Evolutionary conservation across 1,140 invertebrate genomes (phyloP).

Genomic region (Drosophila prosaltans): DNA sequence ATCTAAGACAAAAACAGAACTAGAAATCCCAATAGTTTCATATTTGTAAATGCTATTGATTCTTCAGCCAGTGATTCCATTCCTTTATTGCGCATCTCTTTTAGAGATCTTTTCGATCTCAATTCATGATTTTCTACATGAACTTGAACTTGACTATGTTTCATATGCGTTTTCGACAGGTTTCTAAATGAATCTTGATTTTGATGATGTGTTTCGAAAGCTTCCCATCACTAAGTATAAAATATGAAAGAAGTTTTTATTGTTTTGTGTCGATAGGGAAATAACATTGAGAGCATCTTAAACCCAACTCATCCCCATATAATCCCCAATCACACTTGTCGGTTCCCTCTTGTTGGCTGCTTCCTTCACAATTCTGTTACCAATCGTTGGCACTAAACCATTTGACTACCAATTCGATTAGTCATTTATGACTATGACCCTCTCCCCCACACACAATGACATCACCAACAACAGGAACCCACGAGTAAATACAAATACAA

Average conservation of each 20-base stretch:
- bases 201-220: not conserved
- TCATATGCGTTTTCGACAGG: too few relatives aligned
- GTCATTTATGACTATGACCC: slow-evolving; percentile 49
- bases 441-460: slow-evolving; percentile 7
- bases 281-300: not conserved
- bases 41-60: too few relatives aligned
- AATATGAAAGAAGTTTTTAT: slow-evolving; percentile 2
- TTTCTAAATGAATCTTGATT: not conserved
- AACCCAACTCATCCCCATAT: slow-evolving; percentile 3
- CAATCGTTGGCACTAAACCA: slow-evolving; percentile 26
- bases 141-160: too few relatives aligned
- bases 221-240: not conserved
- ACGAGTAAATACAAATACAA: slow-evolving; percentile 32
- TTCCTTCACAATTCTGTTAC: slow-evolving; percentile 7
- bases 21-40: too few relatives aligned
- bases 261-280: not conserved
- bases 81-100: too few relatives aligned
- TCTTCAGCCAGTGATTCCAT: too few relatives aligned
- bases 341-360: not conserved
- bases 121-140: too few relatives aligned
- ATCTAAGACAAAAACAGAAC: too few relatives aligned
- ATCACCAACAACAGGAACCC: slow-evolving; percentile 7
- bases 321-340: slow-evolving; percentile 12
- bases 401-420: slow-evolving; percentile 66
- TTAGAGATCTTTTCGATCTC: too few relatives aligned